Evolutionary conservation across 2,797 vertebrate species (phyloP).

Genomic region (Crax fasciolata): DNA sequence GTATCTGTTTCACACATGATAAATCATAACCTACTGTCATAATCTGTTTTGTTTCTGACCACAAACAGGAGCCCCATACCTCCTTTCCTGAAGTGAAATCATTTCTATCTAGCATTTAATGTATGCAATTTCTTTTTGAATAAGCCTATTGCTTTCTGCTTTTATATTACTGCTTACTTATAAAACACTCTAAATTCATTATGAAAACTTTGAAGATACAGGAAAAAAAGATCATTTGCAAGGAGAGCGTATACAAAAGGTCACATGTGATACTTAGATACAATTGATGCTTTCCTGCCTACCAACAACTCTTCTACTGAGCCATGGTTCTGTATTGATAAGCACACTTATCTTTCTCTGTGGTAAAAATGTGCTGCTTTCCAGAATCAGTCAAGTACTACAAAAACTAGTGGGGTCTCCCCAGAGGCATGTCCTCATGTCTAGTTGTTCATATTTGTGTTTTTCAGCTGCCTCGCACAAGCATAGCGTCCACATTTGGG

Average conservation of each 20-base stretch:
- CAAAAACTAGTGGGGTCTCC: conserved; percentile 39
- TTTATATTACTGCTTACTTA: conserved; percentile 43
- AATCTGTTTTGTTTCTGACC: background rate
- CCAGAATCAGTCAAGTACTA: conserved; percentile 64
- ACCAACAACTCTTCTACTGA: conserved; percentile 42
- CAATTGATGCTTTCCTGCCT: conserved; percentile 56
- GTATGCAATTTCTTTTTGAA: background rate
- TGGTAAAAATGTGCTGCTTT: conserved; percentile 48
- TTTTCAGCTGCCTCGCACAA: conserved; percentile 62
- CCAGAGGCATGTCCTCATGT: conserved; percentile 45
- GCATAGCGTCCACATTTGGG: conserved; percentile 25
- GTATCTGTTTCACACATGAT: background rate
- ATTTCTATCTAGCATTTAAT: background rate
- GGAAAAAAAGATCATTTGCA: conserved; percentile 67
- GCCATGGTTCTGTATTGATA: conserved; percentile 43
- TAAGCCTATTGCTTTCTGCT: background rate
- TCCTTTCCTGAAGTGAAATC: background rate
- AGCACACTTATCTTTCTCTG: conserved; percentile 66
- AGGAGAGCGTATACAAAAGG: conserved; percentile 47
- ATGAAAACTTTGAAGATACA: conserved; percentile 27
- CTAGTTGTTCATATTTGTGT: conserved; percentile 49
- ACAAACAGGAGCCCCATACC: background rate
- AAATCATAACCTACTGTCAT: conserved; percentile 29
- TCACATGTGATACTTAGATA: conserved; percentile 62
- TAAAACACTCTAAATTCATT: conserved; percentile 32